Evolutionary conservation across 37 sponge, comb jelly and placozoan species (phyloP).

Genomic region (Dysidea cf. avara): DNA sequence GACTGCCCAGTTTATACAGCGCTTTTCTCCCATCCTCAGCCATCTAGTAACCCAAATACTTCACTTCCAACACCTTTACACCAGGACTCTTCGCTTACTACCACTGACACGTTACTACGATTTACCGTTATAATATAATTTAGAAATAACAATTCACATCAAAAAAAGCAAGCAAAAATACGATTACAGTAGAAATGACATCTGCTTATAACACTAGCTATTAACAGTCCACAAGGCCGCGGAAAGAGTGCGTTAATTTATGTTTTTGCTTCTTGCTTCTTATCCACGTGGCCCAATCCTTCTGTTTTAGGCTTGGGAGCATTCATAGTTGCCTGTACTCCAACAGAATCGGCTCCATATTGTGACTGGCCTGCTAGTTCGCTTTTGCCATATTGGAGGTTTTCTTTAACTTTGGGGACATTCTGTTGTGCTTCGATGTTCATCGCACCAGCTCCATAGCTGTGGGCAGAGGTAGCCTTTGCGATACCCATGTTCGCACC

Average conservation of each 20-base stretch:
- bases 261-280: slow-evolving; percentile 45
- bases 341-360: slow-evolving; percentile 76
- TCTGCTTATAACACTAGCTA: not conserved
- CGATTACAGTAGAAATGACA: not conserved
- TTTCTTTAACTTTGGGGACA: slow-evolving; percentile 72
- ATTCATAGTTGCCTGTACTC: slow-evolving; percentile 56
- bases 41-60: too few relatives aligned
- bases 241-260: not conserved
- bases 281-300: slow-evolving; percentile 79
- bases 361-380: slow-evolving; percentile 61
- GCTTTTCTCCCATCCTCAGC: too few relatives aligned
- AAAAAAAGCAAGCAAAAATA: not conserved
- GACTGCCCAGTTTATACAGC: too few relatives aligned
- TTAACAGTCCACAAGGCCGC: not conserved
- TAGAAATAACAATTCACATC: not conserved
- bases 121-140: not conserved
- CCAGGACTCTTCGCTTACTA: too few relatives aligned
- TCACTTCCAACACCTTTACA: too few relatives aligned
- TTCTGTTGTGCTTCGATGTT: slow-evolving; percentile 60
- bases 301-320: slow-evolving; percentile 84
- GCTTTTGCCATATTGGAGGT: slow-evolving; percentile 48
- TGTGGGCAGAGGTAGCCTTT: slow-evolving; percentile 55
- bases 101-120: too few relatives aligned
- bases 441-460: slow-evolving; percentile 80
- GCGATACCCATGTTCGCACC: slow-evolving; percentile 39